A percentile compares a stretch with the other conserved stretches of the same genome.
Conservation (phyloP, 1,140 invertebrate genomes). For the Cylas formicarius region DNA sequence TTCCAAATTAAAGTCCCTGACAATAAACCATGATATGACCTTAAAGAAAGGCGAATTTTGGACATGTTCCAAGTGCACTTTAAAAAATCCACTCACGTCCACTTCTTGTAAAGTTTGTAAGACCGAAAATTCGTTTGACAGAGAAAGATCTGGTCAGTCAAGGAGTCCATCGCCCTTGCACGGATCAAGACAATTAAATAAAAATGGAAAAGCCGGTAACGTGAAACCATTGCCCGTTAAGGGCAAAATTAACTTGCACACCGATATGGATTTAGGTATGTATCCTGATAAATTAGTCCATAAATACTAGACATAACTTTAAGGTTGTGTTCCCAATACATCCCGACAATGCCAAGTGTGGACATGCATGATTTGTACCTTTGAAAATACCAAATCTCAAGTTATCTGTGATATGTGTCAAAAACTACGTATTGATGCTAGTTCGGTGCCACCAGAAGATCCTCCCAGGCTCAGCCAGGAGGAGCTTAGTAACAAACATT, state of each 20-base stretch:
- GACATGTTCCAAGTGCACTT: constrained; percentile 69
- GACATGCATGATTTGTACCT: constrained; percentile 77
- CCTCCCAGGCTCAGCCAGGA: constrained; percentile 35
- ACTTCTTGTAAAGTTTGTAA: constrained; percentile 72
- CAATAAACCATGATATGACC: constrained; percentile 57
- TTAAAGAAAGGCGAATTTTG: constrained; percentile 69
- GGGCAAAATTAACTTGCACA: constrained; percentile 23
- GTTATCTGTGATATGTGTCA: constrained; percentile 78
- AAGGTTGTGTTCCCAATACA: constrained; percentile 19
- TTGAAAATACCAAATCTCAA: constrained; percentile 63
- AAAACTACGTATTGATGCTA: constrained; percentile 45
- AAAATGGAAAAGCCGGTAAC: constrained; percentile 7
- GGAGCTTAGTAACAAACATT: constrained; percentile 41
- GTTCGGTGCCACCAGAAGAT: constrained; percentile 30
- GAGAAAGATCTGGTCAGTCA: constrained; percentile 24
- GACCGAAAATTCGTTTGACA: constrained; percentile 24
- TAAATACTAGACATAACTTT: constrained; percentile 10
- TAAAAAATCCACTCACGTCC: constrained; percentile 70
- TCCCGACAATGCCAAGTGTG: constrained; percentile 47
- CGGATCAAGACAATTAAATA: constrained; percentile 5
- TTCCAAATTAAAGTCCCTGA: constrained; percentile 63
- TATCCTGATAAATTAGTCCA: not conserved
- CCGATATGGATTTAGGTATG: constrained; percentile 29
- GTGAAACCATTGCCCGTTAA: constrained; percentile 4
- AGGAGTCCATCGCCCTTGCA: constrained; percentile 45